Evolutionary conservation across 2,888 invertebrate genomes (phyloP), one percentile per base, ranked within the genome.

Genomic region (Luffia ferchaultella): DNA sequence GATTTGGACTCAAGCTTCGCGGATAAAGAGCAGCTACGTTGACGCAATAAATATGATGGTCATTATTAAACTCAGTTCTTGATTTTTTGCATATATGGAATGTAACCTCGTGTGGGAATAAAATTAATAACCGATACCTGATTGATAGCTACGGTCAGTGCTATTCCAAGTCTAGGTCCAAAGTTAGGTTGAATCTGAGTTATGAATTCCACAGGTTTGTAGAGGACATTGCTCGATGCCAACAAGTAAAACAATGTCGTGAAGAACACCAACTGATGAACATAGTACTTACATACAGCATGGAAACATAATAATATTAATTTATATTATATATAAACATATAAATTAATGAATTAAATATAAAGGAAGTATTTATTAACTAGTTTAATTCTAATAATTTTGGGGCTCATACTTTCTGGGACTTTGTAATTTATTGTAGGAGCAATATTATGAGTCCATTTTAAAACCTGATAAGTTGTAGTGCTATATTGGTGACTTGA

Each of bases 231-330:
- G 60, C 85, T 85, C 12, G 93, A 93, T 57, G 93, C 95, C 56
- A 99, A 85, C 48, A 99, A 86, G 74, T 98, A 99, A 80, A 98
- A 99, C 5, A 99, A 83, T 0, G 98, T 95, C 1, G 98, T 98
- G 66, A 98, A 89, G 78, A 99, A 99, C 17, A 99, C 96, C 56
- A 98, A 90, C 97, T 97, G 68, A 30, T 30, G 30, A 30, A 30
- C 5, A 7, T 3, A 30, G 12, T 30, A 7, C 2, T 47, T 76
- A 76, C n/a, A n/a, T n/a, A n/a, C n/a, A n/a, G n/a, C n/a, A 51
- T 9, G 43, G n/a, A 40, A 9, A 15, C 15, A 16, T 16, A 9
- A 16, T 9, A 43, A 2, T 43, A 16, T 3, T 16, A 9, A 43
- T 43, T 43, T 43, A 43, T 3, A 43, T 43, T 16, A 43, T 43